These are phyloP conservation scores for Thamnophis sirtalis DNA, from an alignment of 2,113 vertebrate species.

Conservation along the genomic window DNA sequence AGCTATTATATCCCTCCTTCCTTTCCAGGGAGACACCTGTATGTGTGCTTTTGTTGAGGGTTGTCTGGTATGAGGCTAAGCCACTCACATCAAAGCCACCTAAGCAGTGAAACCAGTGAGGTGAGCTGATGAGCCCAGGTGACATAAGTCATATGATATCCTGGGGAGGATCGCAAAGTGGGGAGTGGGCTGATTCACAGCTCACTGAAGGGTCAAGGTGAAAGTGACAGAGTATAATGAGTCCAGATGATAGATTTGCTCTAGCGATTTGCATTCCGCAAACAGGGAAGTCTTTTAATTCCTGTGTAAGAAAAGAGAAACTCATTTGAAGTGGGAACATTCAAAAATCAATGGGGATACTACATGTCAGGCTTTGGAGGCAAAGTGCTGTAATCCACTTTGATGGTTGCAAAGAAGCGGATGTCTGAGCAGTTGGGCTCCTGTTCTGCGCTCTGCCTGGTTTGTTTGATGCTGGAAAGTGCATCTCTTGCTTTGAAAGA, in stretches of 20 bases:
- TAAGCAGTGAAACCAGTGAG: constrained; percentile 6
- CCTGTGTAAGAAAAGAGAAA: background rate
- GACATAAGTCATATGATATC: constrained; percentile 25
- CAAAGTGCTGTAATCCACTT: background rate
- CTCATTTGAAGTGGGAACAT: background rate
- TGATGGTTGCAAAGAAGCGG: background rate
- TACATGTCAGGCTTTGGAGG: background rate
- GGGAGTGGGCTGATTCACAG: background rate
- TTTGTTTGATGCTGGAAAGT: background rate
- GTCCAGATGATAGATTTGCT: background rate
- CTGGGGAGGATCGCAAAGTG: background rate
- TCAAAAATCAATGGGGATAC: background rate
- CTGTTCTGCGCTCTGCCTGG: background rate
- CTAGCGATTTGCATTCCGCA: background rate
- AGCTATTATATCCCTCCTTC: background rate
- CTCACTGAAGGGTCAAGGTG: background rate
- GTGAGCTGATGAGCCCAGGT: constrained; percentile 11
- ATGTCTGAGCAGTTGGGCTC: background rate
- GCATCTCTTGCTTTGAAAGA: background rate
- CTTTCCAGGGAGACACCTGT: constrained; percentile 20
- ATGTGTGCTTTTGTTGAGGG: constrained; percentile 18
- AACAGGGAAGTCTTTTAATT: background rate
- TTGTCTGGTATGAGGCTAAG: constrained; percentile 22
- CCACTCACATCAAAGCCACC: constrained; percentile 24
- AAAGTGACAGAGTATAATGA: background rate